phyloP scores from a whole-genome alignment of 2,113 vertebrate species.

The Prionailurus viverrinus region DNA sequence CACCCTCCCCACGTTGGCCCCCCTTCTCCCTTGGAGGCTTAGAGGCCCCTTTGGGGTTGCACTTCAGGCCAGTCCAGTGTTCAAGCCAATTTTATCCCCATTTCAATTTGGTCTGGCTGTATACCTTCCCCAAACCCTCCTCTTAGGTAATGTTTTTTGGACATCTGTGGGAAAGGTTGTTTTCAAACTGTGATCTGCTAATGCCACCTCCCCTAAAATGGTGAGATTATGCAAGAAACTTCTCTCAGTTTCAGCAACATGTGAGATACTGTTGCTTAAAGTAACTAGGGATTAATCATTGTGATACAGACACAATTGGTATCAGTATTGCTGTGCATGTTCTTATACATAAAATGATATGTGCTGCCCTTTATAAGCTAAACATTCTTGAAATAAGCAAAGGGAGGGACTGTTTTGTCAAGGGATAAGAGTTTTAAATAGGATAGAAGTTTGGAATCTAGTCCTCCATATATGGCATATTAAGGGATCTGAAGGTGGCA shows the following conservation, averaged over 20 bases:
- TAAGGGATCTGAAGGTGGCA: not conserved
- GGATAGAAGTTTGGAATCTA: not conserved
- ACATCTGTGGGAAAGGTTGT: not conserved
- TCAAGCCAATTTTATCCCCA: not conserved
- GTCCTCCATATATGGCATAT: not conserved
- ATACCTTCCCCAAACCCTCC: not conserved
- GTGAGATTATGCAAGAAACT: not conserved
- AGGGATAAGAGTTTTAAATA: slow-evolving; percentile 10
- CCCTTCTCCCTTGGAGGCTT: not conserved
- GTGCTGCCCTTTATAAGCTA: not conserved
- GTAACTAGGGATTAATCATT: not conserved
- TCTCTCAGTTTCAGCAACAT: not conserved
- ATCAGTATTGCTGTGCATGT: not conserved
- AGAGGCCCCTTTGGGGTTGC: not conserved
- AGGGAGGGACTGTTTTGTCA: not conserved
- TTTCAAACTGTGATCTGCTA: not conserved
- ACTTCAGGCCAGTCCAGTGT: not conserved
- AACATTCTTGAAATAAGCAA: not conserved
- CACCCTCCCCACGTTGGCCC: not conserved
- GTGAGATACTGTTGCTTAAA: not conserved
- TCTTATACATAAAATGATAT: not conserved
- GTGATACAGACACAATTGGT: not conserved
- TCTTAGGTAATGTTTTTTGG: not conserved
- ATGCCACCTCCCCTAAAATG: not conserved
- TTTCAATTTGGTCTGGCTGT: not conserved